Conservation (phyloP, 2,888 invertebrate species). For the Thelaira solivaga region DNA sequence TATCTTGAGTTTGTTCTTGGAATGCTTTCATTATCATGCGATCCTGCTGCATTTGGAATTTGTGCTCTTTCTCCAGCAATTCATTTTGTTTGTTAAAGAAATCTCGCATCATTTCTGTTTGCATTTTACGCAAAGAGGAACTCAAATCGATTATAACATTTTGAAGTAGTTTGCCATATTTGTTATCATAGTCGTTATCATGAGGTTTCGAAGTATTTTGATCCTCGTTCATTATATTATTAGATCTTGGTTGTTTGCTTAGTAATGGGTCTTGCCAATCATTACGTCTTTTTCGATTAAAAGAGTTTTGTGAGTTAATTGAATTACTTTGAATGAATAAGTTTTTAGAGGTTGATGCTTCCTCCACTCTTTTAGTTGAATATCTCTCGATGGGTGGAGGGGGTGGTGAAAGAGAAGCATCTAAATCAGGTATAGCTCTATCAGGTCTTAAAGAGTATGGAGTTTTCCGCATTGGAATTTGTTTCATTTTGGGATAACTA, state of each 20-base stretch:
- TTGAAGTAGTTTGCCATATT: constrained; percentile 65
- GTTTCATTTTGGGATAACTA: constrained; percentile 66
- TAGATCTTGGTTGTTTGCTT: constrained; percentile 41
- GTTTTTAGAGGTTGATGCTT: constrained; percentile 52
- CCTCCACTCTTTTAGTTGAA: constrained; percentile 47
- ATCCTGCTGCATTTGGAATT: constrained; percentile 74
- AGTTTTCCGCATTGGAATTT: constrained; percentile 68
- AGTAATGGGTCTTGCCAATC: constrained; percentile 49
- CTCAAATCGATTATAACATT: constrained; percentile 72
- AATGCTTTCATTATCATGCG: constrained; percentile 71
- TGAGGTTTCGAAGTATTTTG: background rate
- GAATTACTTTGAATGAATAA: constrained; percentile 64
- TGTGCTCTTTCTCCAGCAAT: constrained; percentile 72
- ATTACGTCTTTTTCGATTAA: constrained; percentile 57
- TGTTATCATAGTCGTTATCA: constrained; percentile 34
- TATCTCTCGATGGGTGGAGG: constrained; percentile 49
- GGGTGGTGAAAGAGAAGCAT: constrained; percentile 69
- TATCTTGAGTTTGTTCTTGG: constrained; percentile 71
- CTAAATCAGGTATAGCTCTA: constrained; percentile 70
- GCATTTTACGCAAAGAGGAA: constrained; percentile 69
- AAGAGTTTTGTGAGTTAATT: constrained; percentile 1
- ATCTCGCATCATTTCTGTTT: constrained; percentile 72
- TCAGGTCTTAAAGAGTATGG: constrained; percentile 70
- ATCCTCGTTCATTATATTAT: constrained; percentile 46
- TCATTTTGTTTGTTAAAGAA: constrained; percentile 74